Base-by-base conservation (phyloP, 23 tunicate species). In the Pegea sp. region DNA sequence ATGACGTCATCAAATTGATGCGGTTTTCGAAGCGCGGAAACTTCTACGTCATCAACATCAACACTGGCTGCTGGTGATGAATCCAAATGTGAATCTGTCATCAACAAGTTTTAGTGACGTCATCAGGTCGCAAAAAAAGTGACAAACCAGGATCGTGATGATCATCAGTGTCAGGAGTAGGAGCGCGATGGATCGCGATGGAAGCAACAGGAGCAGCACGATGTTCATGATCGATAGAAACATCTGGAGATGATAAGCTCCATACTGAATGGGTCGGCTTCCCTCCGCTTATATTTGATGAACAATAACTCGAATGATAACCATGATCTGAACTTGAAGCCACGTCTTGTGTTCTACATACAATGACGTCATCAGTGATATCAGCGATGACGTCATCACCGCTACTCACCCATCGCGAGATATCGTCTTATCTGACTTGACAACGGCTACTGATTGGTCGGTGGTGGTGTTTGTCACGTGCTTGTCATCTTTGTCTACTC, bases 201-300 rank as follows among this genome's bases (percentile, higher is more conserved):
- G n/a, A n/a, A n/a, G n/a, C n/a, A n/a, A n/a, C n/a, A n/a, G n/a
- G n/a, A n/a, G n/a, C n/a, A n/a, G n/a, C n/a, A n/a, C n/a, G n/a
- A n/a, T n/a, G n/a, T n/a, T n/a, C n/a, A n/a, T n/a, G n/a, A n/a
- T 84, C 95, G 30, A 69, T 54, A 1, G 95, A 84, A 48, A 84
- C 65, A 24, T 84, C 95, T 19, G 80, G 81, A 42, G 86, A 73
- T 5, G 76, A 67, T 25, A 73, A 46, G 28, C 76, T 68, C 95
- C 95, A 84, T 59, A 62, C 52, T 7, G 74, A 68, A 28, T 52
- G 69, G 30, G 31, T 48, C 2, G 57, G 58, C 64, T 18, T 44
- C 31, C 73, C 57, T 33, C 58, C 66, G 69, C 69, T 60, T 34
- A 61, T 11, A 59, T 55, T 57, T 43, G 88, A 56, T 3, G 74